Base-by-base conservation (phyloP, 92 coral and sea anemone genomes). In the Phymanthus crucifer region DNA sequence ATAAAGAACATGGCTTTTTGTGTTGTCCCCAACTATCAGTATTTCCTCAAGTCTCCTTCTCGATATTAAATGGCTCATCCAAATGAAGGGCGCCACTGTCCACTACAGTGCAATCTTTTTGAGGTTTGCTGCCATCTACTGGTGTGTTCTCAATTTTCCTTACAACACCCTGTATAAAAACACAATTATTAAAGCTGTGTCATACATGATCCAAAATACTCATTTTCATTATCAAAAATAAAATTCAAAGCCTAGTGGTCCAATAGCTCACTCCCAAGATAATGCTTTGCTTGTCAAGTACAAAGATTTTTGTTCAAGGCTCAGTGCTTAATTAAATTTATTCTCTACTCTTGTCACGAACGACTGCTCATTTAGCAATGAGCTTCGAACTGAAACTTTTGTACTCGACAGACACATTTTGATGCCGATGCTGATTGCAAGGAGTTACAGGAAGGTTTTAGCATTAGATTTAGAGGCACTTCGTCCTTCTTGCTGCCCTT, bases 1-100 rank as follows among this genome's bases (percentile, higher is more conserved):
- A 50, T 16, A 19, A 26, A 29, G 58, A 46, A 50, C 27, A 27
- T 29, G 56, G 78, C 10, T 48, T 47, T 37, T 37, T 74, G 64
- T 40, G 38, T 10, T 40, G 38, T 2, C 29, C n/a, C 4, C 40
- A 29, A 21, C 16, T 4, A 27, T 35, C 80, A 36, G 17, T 14
- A 16, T 11, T 6, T 26, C 45, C 11, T 35, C 40, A 48, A 73
- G n/a, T n/a, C 75, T 94, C 90, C 69, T 89, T 94, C 0, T 87
- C 97, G 16, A 95, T 90, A 66, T 89, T 89, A 48, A 90, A 95
- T 37, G 98, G 97, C 69, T 90, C 80, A 2, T 92, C 93, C 32
- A 95, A 75, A 23, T 92, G 87, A 34, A 95, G 64, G 17, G 78
- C 71, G 14, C 98, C 98, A 79, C 98, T 90, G 65, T 95, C 93